A percentile compares a stretch with the other conserved stretches of the same genome.
Conservation (phyloP, 2,797 vertebrate species). For the Cyprinella venusta region DNA sequence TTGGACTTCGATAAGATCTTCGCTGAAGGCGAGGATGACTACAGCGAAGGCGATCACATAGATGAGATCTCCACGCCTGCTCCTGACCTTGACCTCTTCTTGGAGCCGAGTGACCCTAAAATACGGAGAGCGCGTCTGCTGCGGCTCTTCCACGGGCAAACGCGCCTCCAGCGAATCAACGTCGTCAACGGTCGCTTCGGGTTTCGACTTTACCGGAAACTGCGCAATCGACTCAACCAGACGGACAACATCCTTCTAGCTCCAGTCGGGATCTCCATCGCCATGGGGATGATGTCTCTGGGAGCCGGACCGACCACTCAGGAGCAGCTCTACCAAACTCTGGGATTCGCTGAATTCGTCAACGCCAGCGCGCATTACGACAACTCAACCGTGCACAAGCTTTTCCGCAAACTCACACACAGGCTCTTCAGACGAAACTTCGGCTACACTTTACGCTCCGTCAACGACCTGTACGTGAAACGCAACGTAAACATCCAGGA, state of each 20-base stretch:
- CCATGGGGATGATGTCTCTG: conserved; percentile 94
- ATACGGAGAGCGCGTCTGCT: conserved; percentile 83
- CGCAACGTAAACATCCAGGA: conserved; percentile 79
- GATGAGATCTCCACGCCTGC: conserved; percentile 84
- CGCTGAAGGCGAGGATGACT: conserved; percentile 78
- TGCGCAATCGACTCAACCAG: conserved; percentile 82
- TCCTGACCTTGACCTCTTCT: conserved; percentile 82
- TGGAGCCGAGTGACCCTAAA: conserved; percentile 80
- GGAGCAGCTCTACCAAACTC: conserved; percentile 80
- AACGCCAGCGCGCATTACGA: conserved; percentile 93
- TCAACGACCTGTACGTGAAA: conserved; percentile 90
- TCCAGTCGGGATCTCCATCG: conserved; percentile 93
- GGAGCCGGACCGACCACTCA: conserved; percentile 82
- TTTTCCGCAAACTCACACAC: conserved; percentile 94
- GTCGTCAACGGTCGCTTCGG: conserved; percentile 89
- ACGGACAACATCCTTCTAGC: conserved; percentile 92
- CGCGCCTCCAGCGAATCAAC: conserved; percentile 92
- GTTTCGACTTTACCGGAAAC: conserved; percentile 88
- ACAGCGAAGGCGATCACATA: conserved; percentile 79
- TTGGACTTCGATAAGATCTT: conserved; percentile 89
- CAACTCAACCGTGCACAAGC: conserved; percentile 89
- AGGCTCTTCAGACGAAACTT: conserved; percentile 95
- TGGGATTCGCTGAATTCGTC: conserved; percentile 90
- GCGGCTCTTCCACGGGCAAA: conserved; percentile 87
- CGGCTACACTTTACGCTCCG: conserved; percentile 89